phyloP scores from a whole-genome alignment of 2,113 vertebrate genomes.

The Otus sunia region DNA sequence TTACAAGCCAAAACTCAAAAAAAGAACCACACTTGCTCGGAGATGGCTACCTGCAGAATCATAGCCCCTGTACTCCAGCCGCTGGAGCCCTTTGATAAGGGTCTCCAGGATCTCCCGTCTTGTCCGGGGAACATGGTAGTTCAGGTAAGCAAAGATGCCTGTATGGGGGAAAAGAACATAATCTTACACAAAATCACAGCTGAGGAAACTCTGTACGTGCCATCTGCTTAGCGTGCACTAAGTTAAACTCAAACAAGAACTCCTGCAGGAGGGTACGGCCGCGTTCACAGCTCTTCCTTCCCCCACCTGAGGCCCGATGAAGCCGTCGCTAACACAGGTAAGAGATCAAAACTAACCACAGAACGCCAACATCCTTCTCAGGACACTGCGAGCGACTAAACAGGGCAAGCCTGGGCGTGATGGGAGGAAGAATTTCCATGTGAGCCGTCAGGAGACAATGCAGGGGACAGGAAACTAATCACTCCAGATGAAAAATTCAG shows the following conservation, averaged over 20 bases:
- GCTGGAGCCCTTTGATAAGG: constrained; percentile 91
- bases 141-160: constrained; percentile 99
- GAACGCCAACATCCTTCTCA: background rate
- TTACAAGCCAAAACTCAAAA: accelerated
- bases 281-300: accelerated
- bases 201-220: too few species aligned
- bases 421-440: background rate
- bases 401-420: background rate
- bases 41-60: constrained; percentile 88
- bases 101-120: constrained; percentile 96
- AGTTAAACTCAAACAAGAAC: background rate
- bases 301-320: accelerated
- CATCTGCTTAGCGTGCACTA: accelerated
- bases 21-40: accelerated
- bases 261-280: background rate
- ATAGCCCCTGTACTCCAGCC: constrained; percentile 96
- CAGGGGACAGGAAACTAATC: background rate
- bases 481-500: background rate
- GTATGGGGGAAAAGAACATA: background rate
- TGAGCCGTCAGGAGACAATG: background rate
- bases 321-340: too few species aligned
- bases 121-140: constrained; percentile 95
- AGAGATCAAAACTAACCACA: background rate
- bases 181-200: background rate
- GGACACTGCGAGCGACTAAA: background rate